Conservation (phyloP, 1,140 invertebrate species). For the Cydia amplana region DNA sequence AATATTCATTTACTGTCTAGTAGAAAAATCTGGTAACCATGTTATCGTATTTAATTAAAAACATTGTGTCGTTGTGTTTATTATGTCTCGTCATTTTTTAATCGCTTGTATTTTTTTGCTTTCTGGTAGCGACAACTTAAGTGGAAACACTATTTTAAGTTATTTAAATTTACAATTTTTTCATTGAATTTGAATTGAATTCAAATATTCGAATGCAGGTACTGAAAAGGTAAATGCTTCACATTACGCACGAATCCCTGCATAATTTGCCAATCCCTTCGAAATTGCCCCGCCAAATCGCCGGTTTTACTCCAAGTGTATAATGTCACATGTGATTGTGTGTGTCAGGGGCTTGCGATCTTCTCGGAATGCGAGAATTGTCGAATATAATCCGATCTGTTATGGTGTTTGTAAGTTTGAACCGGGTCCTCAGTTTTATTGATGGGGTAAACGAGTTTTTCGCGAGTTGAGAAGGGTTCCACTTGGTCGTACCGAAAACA, state of each 20-base stretch:
- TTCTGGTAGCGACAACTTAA: too few relatives aligned
- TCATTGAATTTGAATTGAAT: background rate
- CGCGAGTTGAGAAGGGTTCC: too few relatives aligned
- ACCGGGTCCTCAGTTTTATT: background rate
- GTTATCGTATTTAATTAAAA: too few relatives aligned
- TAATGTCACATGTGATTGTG: background rate
- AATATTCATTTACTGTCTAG: too few relatives aligned
- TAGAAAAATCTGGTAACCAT: too few relatives aligned
- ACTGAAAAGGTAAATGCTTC: constrained; percentile 7
- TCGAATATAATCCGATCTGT: background rate
- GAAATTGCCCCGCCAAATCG: constrained; percentile 17
- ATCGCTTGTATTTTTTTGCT: too few relatives aligned
- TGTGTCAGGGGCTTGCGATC: background rate
- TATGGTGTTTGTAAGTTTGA: constrained; percentile 5
- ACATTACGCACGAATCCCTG: background rate
- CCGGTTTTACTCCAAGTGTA: background rate
- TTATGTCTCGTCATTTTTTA: too few relatives aligned
- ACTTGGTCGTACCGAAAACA: too few relatives aligned
- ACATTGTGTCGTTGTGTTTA: too few relatives aligned
- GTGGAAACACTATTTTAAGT: background rate
- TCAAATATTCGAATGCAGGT: background rate
- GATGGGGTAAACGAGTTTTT: background rate
- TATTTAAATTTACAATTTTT: too few relatives aligned
- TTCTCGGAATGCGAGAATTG: background rate
- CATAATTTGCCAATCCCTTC: constrained; percentile 16